Conservation (phyloP, 2,888 invertebrate genomes). For the Agrochola macilenta region DNA sequence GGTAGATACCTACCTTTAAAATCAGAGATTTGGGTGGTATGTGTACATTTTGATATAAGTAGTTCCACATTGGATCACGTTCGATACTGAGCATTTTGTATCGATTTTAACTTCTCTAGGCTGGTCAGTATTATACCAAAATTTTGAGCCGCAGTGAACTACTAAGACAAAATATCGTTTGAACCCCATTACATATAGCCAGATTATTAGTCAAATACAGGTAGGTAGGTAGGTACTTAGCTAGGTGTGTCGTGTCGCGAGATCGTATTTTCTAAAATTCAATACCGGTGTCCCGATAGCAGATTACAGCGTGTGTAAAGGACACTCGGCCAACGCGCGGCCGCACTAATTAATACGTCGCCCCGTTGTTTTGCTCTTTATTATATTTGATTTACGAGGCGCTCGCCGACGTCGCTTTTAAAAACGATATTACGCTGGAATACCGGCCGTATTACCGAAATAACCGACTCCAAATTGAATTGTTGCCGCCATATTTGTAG, state of each 20-base stretch:
- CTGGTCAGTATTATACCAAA: background rate
- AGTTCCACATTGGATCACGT: background rate
- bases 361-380: conserved; percentile 83
- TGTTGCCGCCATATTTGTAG: conserved; percentile 80
- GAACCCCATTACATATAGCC: background rate
- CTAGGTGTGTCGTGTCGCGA: conserved; percentile 23
- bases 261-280: conserved; percentile 81
- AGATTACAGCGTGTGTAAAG: conserved; percentile 54
- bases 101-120: conserved; percentile 1
- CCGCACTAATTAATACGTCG: conserved; percentile 84
- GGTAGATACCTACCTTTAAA: too few species aligned
- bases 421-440: conserved; percentile 83
- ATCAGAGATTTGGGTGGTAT: background rate
- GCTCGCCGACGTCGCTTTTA: conserved; percentile 77
- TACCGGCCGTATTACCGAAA: conserved; percentile 79
- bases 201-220: conserved; percentile 7
- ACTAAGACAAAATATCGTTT: background rate
- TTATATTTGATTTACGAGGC: conserved; percentile 84
- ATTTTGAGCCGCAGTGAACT: background rate
- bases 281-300: conserved; percentile 74
- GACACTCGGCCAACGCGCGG: conserved; percentile 57
- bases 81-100: background rate
- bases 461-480: conserved; percentile 83
- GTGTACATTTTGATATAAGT: background rate
- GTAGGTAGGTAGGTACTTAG: conserved; percentile 25